phyloP scores from a whole-genome alignment of 2,797 vertebrate genomes.

The Pitangus sulphuratus region DNA sequence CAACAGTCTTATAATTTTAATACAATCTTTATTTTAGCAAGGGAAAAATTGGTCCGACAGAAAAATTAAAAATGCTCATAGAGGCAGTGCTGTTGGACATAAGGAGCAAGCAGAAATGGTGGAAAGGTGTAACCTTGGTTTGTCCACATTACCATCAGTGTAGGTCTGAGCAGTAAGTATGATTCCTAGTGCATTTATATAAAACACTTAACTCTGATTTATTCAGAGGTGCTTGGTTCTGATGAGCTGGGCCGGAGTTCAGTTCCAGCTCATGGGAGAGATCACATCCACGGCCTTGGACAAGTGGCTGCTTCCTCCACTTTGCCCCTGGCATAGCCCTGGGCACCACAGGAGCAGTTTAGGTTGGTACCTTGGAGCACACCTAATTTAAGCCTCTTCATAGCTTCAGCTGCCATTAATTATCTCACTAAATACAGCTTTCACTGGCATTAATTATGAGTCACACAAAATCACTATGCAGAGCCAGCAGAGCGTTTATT shows the following conservation, averaged over 20 bases:
- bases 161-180: not conserved
- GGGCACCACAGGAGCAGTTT: fast-evolving
- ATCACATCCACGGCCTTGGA: not conserved
- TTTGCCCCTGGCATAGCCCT: not conserved
- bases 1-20: not conserved
- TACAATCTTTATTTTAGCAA: not conserved
- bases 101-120: not conserved
- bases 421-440: not conserved
- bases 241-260: not conserved
- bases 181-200: not conserved
- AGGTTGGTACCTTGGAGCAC: not conserved
- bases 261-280: not conserved
- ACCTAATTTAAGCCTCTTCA: not conserved
- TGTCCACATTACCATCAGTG: not conserved
- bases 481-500: not conserved
- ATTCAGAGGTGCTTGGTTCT: not conserved
- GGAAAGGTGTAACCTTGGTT: not conserved
- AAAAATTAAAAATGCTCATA: not conserved
- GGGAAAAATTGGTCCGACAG: not conserved
- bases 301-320: not conserved
- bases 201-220: not conserved
- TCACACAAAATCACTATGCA: not conserved
- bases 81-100: not conserved
- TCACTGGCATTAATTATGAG: not conserved
- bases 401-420: not conserved